Base-by-base conservation (phyloP, 1,140 invertebrate species). In the Hycleus cichorii region DNA sequence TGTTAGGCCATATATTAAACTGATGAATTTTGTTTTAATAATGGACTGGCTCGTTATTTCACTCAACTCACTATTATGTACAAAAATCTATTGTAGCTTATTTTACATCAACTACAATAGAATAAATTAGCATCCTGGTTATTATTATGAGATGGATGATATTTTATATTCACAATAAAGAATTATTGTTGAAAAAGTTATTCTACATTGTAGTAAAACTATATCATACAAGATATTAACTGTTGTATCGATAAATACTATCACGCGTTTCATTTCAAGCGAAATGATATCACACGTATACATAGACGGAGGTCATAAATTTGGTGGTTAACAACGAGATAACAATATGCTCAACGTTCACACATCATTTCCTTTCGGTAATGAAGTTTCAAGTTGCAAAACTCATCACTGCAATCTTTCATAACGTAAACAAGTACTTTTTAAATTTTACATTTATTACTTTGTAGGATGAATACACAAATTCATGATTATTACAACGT, bases 21-120 rank as follows among this genome's bases (percentile, higher is more conserved):
- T 32, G 32, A 32, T 53, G 42, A 53, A 53, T 46, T 46, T 53
- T 53, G 46, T 53, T 53, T 45, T 53, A 53, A 53, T 53, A 53
- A 53, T 53, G 8, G 42, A 45, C 26, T 3, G 7, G 24, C 39
- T 53, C n/a, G 44, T 53, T 53, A 45, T 53, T 53, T 53, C 51
- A 53, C 46, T 53, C 39, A 45, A 53, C 42, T 53, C 51, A 45
- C 42, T 53, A 46, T 53, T 53, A 46, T 18, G 2, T 53, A 53
- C 51, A 53, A 53, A 53, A 53, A 53, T 46, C 51, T 53, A 53
- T 53, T 53, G 42, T 53, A 32, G 26, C 43, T 38, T 45, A 46
- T 52, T 44, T 52, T 12, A 52, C 27, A 10, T 11, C 40, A 52
- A 38, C 44, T 27, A 53, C 51, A 53, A 53, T 53, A 43, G 49